Evolutionary conservation across 2,797 vertebrate species (phyloP).

Genomic region (Amniataba percoides): DNA sequence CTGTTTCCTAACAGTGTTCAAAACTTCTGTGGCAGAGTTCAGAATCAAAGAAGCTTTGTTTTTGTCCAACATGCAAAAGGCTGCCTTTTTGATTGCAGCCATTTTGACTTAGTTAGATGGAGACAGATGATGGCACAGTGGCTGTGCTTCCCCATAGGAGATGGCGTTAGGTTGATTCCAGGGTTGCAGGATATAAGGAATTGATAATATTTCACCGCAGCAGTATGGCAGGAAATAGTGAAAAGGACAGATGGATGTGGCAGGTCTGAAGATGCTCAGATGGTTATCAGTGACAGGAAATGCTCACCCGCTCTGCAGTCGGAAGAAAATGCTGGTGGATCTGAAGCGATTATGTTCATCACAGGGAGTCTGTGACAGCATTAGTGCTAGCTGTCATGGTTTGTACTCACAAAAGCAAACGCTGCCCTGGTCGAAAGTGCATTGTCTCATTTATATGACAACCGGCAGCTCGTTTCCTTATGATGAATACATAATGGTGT

Average conservation of each 20-base stretch:
- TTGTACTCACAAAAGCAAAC: constrained; percentile 4
- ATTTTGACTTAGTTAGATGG: constrained; percentile 30
- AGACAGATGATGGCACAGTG: constrained; percentile 30
- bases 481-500: constrained; percentile 55
- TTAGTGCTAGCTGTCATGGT: constrained; percentile 19
- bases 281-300: constrained; percentile 67
- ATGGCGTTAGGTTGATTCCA: constrained; percentile 42
- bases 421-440: constrained; percentile 11
- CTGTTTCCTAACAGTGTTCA: constrained; percentile 34
- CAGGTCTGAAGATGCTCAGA: constrained; percentile 61
- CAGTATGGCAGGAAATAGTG: constrained; percentile 54
- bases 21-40: constrained; percentile 20
- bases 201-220: constrained; percentile 59
- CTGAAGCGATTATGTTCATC: constrained; percentile 34
- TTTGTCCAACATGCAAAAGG: constrained; percentile 10
- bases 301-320: constrained; percentile 2
- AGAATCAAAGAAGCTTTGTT: constrained; percentile 7
- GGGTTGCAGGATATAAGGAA: constrained; percentile 50
- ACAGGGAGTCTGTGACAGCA: constrained; percentile 16
- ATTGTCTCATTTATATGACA: constrained; percentile 20
- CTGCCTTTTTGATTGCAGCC: constrained; percentile 15
- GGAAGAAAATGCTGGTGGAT: constrained; percentile 36
- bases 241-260: constrained; percentile 41
- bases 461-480: constrained; percentile 20
- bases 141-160: constrained; percentile 52